Conservation (phyloP, 2,113 vertebrate genomes). For the Callocephalon fimbriatum region DNA sequence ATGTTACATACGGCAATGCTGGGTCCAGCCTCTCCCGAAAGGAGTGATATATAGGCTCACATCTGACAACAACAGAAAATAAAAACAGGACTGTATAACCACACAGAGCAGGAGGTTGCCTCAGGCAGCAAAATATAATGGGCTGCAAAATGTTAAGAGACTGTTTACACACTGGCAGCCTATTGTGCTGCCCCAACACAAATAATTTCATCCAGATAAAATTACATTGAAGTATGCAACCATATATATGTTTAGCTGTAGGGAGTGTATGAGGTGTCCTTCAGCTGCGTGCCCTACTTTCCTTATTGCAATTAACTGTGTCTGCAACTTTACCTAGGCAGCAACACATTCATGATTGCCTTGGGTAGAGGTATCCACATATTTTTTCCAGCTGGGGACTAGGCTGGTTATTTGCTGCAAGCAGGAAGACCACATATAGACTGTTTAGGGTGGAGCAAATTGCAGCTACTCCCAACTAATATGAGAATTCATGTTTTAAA, state of each 20-base stretch:
- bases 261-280: neutral
- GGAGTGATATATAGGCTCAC: conserved; percentile 60
- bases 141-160: conserved; percentile 71
- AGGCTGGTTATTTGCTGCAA: neutral
- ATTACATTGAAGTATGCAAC: neutral
- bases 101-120: conserved; percentile 61
- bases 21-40: neutral
- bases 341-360: neutral
- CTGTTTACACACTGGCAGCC: conserved; percentile 58
- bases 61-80: conserved; percentile 58
- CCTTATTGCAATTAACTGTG: neutral
- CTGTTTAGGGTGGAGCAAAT: conserved; percentile 37
- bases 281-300: neutral
- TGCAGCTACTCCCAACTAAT: neutral
- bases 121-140: conserved; percentile 64
- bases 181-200: neutral
- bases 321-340: neutral
- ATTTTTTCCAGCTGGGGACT: conserved; percentile 40
- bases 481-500: conserved; percentile 45
- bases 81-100: conserved; percentile 58
- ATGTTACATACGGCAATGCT: neutral
- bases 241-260: neutral
- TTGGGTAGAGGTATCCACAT: neutral
- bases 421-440: conserved; percentile 26
- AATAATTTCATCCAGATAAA: neutral